Percentiles rank a stretch among this genome's conserved stretches.
Conservation (phyloP, 2,797 vertebrate genomes). For the Lagothrix lagotricha region DNA sequence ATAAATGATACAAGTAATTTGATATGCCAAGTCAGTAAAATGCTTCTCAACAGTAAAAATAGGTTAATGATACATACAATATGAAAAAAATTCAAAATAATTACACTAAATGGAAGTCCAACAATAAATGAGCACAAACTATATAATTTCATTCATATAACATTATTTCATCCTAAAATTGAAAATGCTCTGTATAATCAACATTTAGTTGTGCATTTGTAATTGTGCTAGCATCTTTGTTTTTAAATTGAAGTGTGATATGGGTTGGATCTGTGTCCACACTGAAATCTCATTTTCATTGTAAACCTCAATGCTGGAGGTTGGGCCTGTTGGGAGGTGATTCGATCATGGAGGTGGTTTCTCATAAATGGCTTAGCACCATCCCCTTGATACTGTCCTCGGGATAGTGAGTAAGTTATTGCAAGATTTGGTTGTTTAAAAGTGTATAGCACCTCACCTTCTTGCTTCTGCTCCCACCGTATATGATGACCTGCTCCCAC, state of each 20-base stretch:
- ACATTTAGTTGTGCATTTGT: background rate
- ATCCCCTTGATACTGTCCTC: background rate
- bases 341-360: background rate
- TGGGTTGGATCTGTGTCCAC: background rate
- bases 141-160: background rate
- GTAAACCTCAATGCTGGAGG: background rate
- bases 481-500: background rate
- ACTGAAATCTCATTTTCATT: background rate
- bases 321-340: background rate
- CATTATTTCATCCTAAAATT: background rate
- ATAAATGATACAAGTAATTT: background rate
- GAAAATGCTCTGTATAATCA: background rate
- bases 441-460: background rate
- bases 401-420: background rate
- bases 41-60: background rate
- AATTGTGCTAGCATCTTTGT: background rate
- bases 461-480: background rate
- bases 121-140: background rate
- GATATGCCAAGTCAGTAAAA: background rate
- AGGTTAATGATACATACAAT: background rate
- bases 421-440: background rate
- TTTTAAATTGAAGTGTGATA: background rate
- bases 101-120: background rate
- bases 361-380: background rate
- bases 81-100: background rate